Evolutionary conservation across 1,140 invertebrate species (phyloP).

Genomic region (Amyelois transitella): DNA sequence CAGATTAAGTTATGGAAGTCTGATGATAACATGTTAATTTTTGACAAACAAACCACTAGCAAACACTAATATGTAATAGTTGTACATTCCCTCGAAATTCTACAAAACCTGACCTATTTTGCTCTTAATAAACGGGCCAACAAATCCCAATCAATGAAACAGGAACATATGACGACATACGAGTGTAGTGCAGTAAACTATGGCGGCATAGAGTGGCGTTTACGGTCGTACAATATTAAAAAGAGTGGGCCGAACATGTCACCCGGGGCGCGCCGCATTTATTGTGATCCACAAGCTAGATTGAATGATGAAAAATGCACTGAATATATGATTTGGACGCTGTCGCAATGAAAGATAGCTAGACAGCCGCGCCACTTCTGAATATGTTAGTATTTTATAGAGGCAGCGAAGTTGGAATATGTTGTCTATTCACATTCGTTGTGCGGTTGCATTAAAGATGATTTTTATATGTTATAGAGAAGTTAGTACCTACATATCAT

Average conservation of each 20-base stretch:
- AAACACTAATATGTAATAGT: too few species aligned
- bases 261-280: slow-evolving; percentile 15
- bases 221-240: slow-evolving; percentile 9
- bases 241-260: slow-evolving; percentile 8
- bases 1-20: too few species aligned
- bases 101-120: neutral
- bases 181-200: neutral
- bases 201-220: slow-evolving; percentile 1
- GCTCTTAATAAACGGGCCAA: neutral
- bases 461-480: too few species aligned
- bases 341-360: slow-evolving; percentile 27
- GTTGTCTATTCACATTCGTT: neutral
- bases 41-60: too few species aligned
- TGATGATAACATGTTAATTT: too few species aligned
- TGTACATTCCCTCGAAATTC: neutral
- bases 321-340: slow-evolving; percentile 40
- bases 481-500: too few species aligned
- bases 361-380: slow-evolving; percentile 16
- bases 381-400: slow-evolving; percentile 28
- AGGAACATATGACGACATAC: neutral
- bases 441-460: too few species aligned
- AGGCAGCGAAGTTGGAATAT: slow-evolving; percentile 5
- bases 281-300: slow-evolving; percentile 35
- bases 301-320: slow-evolving; percentile 57
- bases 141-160: neutral